Evolutionary conservation across 1,140 invertebrate species (phyloP).

Genomic region (Pseudomyrmex dendroicus): DNA sequence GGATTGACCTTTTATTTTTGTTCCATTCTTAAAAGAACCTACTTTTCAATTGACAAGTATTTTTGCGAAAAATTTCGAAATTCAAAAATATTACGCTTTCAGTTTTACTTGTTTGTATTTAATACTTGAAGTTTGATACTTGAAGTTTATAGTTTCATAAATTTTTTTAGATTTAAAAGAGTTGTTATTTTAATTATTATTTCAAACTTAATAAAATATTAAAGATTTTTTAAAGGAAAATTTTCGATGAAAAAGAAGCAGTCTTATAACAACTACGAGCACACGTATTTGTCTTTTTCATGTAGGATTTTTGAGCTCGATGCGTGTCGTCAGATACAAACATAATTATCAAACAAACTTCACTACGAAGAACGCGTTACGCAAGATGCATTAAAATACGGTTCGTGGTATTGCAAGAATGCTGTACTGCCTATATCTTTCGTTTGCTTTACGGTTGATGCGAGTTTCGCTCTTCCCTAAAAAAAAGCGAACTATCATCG

Average conservation of each 20-base stretch:
- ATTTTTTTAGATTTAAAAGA: too few species aligned
- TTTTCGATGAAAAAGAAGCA: neutral
- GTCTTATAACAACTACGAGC: neutral
- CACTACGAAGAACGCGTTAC: neutral
- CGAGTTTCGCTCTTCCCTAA: neutral
- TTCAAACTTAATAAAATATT: neutral
- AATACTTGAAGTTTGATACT: too few species aligned
- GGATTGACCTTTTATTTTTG: neutral
- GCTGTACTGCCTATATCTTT: neutral
- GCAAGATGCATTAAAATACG: neutral
- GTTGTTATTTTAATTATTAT: neutral
- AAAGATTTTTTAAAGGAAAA: neutral
- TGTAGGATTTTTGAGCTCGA: neutral
- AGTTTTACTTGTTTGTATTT: too few species aligned
- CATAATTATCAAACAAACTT: conserved; percentile 26
- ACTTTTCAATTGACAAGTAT: too few species aligned
- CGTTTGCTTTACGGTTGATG: neutral
- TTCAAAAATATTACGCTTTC: too few species aligned
- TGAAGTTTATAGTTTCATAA: too few species aligned
- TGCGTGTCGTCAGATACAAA: neutral
- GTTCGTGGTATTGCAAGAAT: neutral
- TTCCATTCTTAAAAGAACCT: neutral
- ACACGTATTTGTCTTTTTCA: conserved; percentile 24
- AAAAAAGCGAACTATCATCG: neutral
- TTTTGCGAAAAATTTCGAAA: too few species aligned